Evolutionary conservation across 2,888 invertebrate species (phyloP).

Genomic region (Plagodis pulveraria): DNA sequence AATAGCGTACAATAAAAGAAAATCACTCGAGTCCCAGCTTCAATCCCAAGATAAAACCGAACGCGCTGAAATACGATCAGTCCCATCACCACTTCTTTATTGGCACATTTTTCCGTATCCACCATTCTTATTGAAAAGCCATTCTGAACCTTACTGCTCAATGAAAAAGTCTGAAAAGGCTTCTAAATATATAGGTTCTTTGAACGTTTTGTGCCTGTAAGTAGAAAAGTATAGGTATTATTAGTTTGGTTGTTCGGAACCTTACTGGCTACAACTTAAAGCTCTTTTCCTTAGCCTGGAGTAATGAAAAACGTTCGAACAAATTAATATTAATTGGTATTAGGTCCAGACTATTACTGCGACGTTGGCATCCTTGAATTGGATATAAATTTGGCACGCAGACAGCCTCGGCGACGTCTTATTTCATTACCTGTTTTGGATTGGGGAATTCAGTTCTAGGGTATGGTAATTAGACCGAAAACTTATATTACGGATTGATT

Average conservation of each 20-base stretch:
- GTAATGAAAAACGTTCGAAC: slow-evolving; percentile 30
- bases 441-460: background rate
- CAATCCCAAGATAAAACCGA: slow-evolving; percentile 21
- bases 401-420: slow-evolving; percentile 9
- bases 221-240: too few relatives aligned
- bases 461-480: too few relatives aligned
- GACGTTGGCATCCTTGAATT: slow-evolving; percentile 14
- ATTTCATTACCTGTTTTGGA: slow-evolving; percentile 19
- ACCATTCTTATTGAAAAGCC: slow-evolving; percentile 7
- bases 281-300: slow-evolving; percentile 10
- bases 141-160: slow-evolving; percentile 18
- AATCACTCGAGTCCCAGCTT: slow-evolving; percentile 16
- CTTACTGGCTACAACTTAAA: slow-evolving; percentile 11
- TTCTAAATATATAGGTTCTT: background rate
- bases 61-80: slow-evolving; percentile 23
- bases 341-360: slow-evolving; percentile 35
- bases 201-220: background rate
- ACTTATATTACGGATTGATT: too few relatives aligned
- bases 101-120: slow-evolving; percentile 10
- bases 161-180: slow-evolving; percentile 4
- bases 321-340: slow-evolving; percentile 49
- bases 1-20: slow-evolving; percentile 15
- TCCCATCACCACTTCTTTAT: slow-evolving; percentile 20
- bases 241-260: background rate
- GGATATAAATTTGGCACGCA: slow-evolving; percentile 9